Percentiles rank a stretch among this genome's conserved stretches.
Conservation (phyloP, 2,113 vertebrate genomes). For the Pluvialis apricaria region DNA sequence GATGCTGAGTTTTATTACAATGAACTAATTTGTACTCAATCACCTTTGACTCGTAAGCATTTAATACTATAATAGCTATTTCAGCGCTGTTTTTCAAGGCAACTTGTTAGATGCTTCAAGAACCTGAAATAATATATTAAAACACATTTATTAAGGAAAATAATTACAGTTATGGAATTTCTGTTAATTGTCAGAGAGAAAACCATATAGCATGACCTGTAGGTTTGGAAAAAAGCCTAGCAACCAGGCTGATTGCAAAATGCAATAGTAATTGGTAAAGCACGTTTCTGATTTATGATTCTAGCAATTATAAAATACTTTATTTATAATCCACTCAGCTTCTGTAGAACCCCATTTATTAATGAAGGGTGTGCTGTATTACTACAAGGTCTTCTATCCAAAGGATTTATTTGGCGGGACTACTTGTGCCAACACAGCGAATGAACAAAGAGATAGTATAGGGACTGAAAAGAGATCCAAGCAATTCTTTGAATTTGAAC, state of each 20-base stretch:
- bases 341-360: neutral
- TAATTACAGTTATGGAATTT: neutral
- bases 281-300: neutral
- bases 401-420: neutral
- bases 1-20: neutral
- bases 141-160: neutral
- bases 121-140: neutral
- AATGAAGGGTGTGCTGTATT: neutral
- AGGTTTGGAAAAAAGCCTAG: neutral
- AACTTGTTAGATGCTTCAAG: neutral
- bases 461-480: neutral
- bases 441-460: neutral
- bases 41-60: neutral
- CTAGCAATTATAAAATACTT: neutral
- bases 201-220: neutral
- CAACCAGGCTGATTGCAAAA: neutral
- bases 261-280: neutral
- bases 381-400: neutral
- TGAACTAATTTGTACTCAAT: neutral
- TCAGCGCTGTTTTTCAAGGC: neutral
- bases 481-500: neutral
- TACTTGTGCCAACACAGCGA: neutral
- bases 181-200: neutral
- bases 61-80: neutral
- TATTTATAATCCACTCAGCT: neutral